A percentile compares a stretch with the other conserved stretches of the same genome.
Evolutionary conservation across 2,797 vertebrate species (phyloP).

Genomic region (Sylvilagus floridanus): DNA sequence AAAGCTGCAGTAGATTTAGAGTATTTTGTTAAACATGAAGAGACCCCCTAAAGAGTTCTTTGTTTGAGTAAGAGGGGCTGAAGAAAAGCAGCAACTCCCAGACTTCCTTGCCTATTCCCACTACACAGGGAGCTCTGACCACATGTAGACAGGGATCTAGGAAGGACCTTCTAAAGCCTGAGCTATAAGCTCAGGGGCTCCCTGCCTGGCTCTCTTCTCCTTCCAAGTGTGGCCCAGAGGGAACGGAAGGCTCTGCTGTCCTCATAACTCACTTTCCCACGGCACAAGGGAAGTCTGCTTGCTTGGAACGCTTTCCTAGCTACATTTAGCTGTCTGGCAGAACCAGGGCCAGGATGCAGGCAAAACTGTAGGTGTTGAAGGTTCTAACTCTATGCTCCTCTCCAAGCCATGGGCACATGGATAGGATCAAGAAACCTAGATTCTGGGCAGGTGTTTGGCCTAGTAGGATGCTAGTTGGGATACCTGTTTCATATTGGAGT

Average conservation of each 20-base stretch:
- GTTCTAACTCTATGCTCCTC: not conserved
- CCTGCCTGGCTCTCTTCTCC: not conserved
- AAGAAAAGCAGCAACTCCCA: not conserved
- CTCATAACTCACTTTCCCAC: not conserved
- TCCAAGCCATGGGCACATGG: not conserved
- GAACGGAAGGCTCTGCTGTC: not conserved
- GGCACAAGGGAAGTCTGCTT: not conserved
- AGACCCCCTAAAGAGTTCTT: not conserved
- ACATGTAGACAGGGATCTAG: not conserved
- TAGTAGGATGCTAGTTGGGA: no score
- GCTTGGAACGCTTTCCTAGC: not conserved
- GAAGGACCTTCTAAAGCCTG: not conserved
- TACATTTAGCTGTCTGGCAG: not conserved
- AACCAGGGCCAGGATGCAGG: constrained; percentile 3
- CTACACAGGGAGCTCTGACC: not conserved
- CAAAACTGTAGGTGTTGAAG: not conserved
- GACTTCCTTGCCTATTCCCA: not conserved
- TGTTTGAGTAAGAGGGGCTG: not conserved
- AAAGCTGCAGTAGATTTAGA: constrained; percentile 1
- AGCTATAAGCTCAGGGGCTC: not conserved
- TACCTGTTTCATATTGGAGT: no score
- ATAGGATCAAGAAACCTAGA: not conserved
- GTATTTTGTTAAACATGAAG: not conserved
- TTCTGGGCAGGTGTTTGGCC: not conserved
- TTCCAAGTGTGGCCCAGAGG: not conserved